phyloP scores from a whole-genome alignment of 2,797 vertebrate genomes.

The Melopsittacus undulatus region DNA sequence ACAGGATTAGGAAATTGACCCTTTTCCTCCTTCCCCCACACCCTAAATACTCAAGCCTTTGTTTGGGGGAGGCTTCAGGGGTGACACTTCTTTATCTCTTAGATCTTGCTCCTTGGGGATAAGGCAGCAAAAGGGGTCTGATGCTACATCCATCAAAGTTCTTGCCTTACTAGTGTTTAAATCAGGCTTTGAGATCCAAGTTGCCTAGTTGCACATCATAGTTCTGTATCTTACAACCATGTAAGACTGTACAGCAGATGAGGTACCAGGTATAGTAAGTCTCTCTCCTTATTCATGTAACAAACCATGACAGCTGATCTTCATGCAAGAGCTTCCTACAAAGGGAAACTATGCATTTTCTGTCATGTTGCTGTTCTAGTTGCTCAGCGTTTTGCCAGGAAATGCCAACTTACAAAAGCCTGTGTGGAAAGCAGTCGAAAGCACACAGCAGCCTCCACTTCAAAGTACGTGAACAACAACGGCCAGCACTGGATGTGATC shows the following conservation, averaged over 20 bases:
- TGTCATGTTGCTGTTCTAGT: not conserved
- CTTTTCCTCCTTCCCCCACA: not conserved
- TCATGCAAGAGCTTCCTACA: not conserved
- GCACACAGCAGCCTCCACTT: not conserved
- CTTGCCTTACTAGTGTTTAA: not conserved
- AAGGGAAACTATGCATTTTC: not conserved
- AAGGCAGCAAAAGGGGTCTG: not conserved
- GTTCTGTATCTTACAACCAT: too few relatives aligned
- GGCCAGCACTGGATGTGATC: not conserved
- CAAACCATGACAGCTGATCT: not conserved
- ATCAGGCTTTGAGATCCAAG: not conserved
- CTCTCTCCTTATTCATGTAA: not conserved
- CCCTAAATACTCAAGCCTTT: not conserved
- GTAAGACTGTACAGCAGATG: not conserved
- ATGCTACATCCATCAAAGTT: not conserved
- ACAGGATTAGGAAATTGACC: not conserved
- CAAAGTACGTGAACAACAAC: not conserved
- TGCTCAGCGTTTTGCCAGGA: not conserved
- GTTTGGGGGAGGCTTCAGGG: not conserved
- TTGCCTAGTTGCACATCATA: not conserved
- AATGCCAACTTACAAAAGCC: not conserved
- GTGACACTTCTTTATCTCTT: not conserved
- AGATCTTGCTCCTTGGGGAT: too few relatives aligned
- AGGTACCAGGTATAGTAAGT: not conserved
- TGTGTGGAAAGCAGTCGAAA: not conserved